Conservation (phyloP, 2,113 vertebrate species). For the Otocyon megalotis region DNA sequence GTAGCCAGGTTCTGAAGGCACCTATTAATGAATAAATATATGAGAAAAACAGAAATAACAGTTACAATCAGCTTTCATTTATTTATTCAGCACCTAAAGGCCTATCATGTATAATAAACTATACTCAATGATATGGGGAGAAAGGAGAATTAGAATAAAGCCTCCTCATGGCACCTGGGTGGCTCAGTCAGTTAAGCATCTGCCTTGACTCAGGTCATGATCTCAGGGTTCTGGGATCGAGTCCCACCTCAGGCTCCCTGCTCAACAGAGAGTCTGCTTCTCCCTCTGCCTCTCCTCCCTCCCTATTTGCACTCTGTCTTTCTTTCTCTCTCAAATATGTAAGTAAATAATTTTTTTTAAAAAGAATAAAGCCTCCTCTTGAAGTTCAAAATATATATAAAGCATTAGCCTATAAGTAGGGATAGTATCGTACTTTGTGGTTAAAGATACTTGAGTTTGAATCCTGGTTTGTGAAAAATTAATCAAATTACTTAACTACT, state of each 20-base stretch:
- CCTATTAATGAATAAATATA: not conserved
- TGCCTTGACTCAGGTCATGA: not conserved
- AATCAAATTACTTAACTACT: not conserved
- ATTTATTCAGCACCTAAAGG: not conserved
- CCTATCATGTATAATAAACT: not conserved
- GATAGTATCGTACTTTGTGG: not conserved
- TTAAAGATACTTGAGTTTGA: not conserved
- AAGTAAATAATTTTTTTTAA: not conserved
- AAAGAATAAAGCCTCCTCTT: not conserved
- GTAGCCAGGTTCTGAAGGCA: not conserved
- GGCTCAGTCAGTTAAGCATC: not conserved
- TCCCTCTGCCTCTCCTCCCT: not conserved
- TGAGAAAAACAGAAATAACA: not conserved
- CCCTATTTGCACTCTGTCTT: not conserved
- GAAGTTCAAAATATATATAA: not conserved
- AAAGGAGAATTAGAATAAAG: not conserved
- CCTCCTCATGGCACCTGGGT: not conserved
- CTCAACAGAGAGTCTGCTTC: not conserved
- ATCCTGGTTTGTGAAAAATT: slow-evolving; percentile 26
- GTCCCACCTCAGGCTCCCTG: not conserved
- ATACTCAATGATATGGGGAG: not conserved
- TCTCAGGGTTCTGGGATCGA: not conserved
- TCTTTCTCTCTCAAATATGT: not conserved
- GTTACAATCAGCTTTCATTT: not conserved
- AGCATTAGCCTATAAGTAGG: not conserved